Conservation (phyloP, 2,888 invertebrate genomes). For the Hirtodrosophila trivittata region DNA sequence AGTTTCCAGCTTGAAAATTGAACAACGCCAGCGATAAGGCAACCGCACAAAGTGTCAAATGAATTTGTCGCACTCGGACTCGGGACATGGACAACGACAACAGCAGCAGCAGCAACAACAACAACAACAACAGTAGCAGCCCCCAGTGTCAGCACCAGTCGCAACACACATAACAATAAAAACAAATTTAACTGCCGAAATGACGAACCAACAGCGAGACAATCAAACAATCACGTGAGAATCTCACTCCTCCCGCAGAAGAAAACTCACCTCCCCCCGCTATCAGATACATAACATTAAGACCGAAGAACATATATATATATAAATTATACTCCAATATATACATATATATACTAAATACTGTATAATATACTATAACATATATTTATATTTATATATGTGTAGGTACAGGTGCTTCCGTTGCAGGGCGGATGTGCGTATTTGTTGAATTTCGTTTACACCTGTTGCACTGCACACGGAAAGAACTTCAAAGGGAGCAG, state of each 20-base stretch:
- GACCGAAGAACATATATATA: too few species aligned
- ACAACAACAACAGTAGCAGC: slow-evolving; percentile 19
- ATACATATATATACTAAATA: too few species aligned
- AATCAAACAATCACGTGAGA: slow-evolving; percentile 61
- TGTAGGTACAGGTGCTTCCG: slow-evolving; percentile 55
- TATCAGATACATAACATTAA: too few species aligned
- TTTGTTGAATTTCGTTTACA: slow-evolving; percentile 77
- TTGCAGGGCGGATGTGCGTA: slow-evolving; percentile 67
- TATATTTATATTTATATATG: not conserved
- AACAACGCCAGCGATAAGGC: slow-evolving; percentile 68
- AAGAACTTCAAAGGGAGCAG: slow-evolving; percentile 40
- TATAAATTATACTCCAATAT: too few species aligned
- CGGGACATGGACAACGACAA: slow-evolving; percentile 40
- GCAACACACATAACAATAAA: slow-evolving; percentile 18
- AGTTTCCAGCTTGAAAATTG: slow-evolving; percentile 66
- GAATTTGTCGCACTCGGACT: slow-evolving; percentile 75
- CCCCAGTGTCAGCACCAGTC: slow-evolving; percentile 11
- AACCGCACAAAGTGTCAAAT: slow-evolving; percentile 74
- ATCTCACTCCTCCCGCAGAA: slow-evolving; percentile 16
- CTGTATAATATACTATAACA: too few species aligned
- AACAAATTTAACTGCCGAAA: slow-evolving; percentile 55
- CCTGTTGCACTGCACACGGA: slow-evolving; percentile 64
- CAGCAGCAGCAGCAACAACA: slow-evolving; percentile 10
- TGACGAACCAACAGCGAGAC: slow-evolving; percentile 34
- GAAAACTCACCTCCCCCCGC: too few species aligned